A percentile compares a stretch with the other conserved stretches of the same genome.
These are phyloP conservation scores for Notodonta dromedarius DNA, from an alignment of 2,888 invertebrate species.

Conservation along the genomic window DNA sequence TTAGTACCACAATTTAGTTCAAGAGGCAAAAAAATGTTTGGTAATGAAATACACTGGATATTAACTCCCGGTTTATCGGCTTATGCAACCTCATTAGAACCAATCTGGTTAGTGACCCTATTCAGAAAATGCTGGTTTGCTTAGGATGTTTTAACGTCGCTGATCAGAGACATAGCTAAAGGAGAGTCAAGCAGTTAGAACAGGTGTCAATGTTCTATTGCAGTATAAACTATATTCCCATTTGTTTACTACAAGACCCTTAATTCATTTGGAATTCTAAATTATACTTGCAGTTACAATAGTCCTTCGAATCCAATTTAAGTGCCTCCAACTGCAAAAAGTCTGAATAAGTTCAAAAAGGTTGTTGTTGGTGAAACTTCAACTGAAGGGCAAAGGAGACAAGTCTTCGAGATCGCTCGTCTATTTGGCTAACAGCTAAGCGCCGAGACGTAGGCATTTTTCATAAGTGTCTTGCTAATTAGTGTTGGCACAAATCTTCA, in stretches of 20 bases:
- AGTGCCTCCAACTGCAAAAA: slow-evolving; percentile 19
- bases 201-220: no score
- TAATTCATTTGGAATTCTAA: neutral
- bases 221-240: neutral
- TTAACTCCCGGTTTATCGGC: no score
- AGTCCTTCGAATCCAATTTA: neutral
- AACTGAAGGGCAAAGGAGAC: slow-evolving; percentile 25
- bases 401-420: slow-evolving; percentile 33
- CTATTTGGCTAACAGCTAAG: slow-evolving; percentile 45
- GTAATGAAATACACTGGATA: no score
- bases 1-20: no score
- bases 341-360: slow-evolving; percentile 23
- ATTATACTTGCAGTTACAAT: neutral
- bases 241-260: neutral
- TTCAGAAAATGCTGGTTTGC: no score
- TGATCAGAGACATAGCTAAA: no score
- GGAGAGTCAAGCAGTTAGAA: no score
- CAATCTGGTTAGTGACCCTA: no score
- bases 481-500: slow-evolving; percentile 79
- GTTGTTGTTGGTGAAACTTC: neutral
- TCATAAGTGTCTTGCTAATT: slow-evolving; percentile 76
- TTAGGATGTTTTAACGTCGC: no score
- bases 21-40: no score
- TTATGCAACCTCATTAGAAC: no score
- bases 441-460: slow-evolving; percentile 48